Percentiles rank a stretch among this genome's conserved stretches.
These are phyloP conservation scores for Gallinago jamesoni DNA, from an alignment of 2,113 vertebrate species.

Conservation along the genomic window DNA sequence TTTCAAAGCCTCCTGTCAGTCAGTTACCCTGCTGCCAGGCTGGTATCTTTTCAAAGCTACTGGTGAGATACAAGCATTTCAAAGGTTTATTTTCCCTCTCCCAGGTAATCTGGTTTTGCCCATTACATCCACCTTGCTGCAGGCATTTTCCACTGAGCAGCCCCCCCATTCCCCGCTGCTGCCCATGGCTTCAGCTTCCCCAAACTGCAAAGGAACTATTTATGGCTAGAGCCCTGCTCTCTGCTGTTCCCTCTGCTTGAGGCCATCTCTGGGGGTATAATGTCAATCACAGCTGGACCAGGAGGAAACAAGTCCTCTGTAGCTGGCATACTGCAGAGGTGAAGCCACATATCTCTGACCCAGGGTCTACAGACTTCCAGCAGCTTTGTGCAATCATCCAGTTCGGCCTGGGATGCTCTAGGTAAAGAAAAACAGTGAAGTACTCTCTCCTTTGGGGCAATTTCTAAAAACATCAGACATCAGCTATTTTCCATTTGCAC, in stretches of 20 bases:
- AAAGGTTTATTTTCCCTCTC: not conserved
- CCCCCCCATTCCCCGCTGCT: not conserved
- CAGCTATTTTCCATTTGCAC: not conserved
- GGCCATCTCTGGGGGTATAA: not conserved
- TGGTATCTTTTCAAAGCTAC: not conserved
- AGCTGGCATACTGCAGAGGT: not conserved
- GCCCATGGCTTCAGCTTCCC: not conserved
- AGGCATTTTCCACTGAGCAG: not conserved
- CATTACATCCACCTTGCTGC: rapidly evolving
- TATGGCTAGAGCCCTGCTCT: not conserved
- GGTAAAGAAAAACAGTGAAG: not conserved
- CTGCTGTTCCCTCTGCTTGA: not conserved
- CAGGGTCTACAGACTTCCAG: not conserved
- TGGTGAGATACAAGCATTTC: not conserved
- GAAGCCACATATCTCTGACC: not conserved
- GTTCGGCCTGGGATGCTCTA: not conserved
- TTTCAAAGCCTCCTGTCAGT: not conserved
- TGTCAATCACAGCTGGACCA: not conserved
- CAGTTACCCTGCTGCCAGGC: not conserved
- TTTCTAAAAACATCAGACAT: not conserved
- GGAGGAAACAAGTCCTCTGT: not conserved
- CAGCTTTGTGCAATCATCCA: not conserved
- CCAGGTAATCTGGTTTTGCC: not conserved
- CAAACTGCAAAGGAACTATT: not conserved
- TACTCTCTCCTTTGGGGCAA: not conserved